Base-by-base conservation (phyloP, 2,888 invertebrate genomes). In the Ecdyonurus torrentis region DNA sequence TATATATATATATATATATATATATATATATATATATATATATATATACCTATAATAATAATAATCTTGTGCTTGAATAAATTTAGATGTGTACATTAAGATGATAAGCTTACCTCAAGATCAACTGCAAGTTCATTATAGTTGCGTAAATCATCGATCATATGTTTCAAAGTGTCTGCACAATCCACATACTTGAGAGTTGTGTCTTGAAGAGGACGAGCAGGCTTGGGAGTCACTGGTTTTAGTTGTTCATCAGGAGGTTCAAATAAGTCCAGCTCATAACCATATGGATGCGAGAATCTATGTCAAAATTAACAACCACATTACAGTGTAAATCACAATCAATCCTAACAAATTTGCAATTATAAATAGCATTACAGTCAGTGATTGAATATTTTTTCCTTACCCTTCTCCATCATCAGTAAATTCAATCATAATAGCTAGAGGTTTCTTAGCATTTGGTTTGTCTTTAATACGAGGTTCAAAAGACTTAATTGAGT, bases 381-480 rank as follows among this genome's bases (percentile, higher is more conserved):
- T n/a, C n/a, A n/a, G n/a, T n/a, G n/a, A n/a, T n/a, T 58, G n/a
- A 19, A 7, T 52, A 18, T 10, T 58, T 19, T 58, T 58, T 58
- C 25, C 63, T 64, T 60, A 66, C 65, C 82, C 77, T 59, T 77
- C 77, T 0, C 83, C 85, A 23, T 80, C 75, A 1, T 84, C 84
- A 64, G 81, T 81, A 70, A 85, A 83, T 67, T 89, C 83, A 0
- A 87, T 78, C 65, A 84, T 80, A 62, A 91, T 75, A 0, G 88
- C 84, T 10, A 93, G 76, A 0, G 94, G 91, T 71, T 87, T 89
- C 15, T 91, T 72, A 5, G 88, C 86, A 76, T 97, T 91, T 0
- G 93, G 95, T 73, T 97, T 97, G 25, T 88, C 84, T 60, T 81
- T 86, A 60, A 97, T 83, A 69, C 83, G 81, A 0, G 96, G 96